These are phyloP conservation scores for Ophion obscuratus DNA, from an alignment of 2,888 invertebrate species.

Conservation along the genomic window DNA sequence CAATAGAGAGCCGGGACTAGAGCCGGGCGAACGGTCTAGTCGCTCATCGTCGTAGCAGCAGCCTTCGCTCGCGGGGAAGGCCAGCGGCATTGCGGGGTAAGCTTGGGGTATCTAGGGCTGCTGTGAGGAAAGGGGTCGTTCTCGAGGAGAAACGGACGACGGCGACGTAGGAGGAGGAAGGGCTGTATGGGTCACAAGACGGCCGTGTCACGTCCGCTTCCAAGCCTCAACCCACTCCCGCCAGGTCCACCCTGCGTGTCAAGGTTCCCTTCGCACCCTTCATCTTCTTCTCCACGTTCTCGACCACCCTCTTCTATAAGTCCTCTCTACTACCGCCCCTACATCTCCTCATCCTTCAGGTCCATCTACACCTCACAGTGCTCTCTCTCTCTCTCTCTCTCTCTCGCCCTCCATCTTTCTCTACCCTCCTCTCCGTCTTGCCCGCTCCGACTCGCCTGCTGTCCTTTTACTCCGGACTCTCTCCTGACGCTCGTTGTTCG, in stretches of 20 bases:
- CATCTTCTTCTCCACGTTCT: conserved; percentile 68
- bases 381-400: conserved; percentile 55
- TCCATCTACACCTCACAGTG: conserved; percentile 58
- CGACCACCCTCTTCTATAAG: conserved; percentile 56
- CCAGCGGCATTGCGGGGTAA: conserved; percentile 63
- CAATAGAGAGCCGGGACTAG: conserved; percentile 79
- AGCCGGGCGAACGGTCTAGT: conserved; percentile 70
- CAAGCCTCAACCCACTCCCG: conserved; percentile 79
- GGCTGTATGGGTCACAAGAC: conserved; percentile 81
- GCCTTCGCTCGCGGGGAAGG: conserved; percentile 66
- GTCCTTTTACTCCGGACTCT: conserved; percentile 58
- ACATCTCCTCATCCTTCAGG: conserved; percentile 62
- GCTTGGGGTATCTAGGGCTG: conserved; percentile 41
- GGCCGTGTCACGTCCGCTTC: conserved; percentile 83
- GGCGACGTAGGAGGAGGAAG: conserved; percentile 65
- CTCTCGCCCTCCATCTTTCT: conserved; percentile 40
- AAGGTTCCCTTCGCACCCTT: conserved; percentile 73
- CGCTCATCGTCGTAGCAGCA: conserved; percentile 71
- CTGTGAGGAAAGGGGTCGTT: conserved; percentile 55
- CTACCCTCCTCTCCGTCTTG: conserved; percentile 46
- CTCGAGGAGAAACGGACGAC: conserved; percentile 59
- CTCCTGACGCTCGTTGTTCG: conserved; percentile 53
- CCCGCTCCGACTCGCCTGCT: conserved; percentile 49
- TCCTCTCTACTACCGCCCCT: conserved; percentile 59
- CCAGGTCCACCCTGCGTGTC: conserved; percentile 80